Evolutionary conservation across 1,140 invertebrate species (phyloP), one percentile per base, ranked within the genome.

Genomic region (Plectrocnemia conspersa): DNA sequence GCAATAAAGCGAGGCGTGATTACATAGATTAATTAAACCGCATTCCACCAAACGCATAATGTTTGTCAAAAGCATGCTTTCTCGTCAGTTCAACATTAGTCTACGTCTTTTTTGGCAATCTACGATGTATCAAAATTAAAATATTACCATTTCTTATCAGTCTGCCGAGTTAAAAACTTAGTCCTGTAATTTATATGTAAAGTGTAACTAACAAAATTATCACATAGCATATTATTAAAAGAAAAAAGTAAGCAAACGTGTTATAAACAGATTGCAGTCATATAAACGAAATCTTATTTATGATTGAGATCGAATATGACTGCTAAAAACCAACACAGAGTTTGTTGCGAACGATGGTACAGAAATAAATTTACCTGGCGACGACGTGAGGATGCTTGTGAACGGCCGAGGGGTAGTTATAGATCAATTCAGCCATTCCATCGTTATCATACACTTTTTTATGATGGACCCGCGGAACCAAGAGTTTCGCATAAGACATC

Each of bases 401-500:
- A 24, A 64, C 58, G 66, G 66, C 63, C 65, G 71, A 44, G 66
- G 67, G 65, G 45, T 63, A 38, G 50, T 58, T 58, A 25, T 47
- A 32, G 13, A 46, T 55, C n/a, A 73, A 22, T 46, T 82, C 79
- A 63, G 70, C 24, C 29, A 42, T 71, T n/a, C 74, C 69, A 52
- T 81, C 80, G 55, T 73, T 75, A 55, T 81, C 77, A 62, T 71
- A 73, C 67, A 74, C 71, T 65, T 68, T 74, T 52, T 67, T 76
- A 55, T 75, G 71, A 57, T 76, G 80, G 22, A 84, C 77, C 64
- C 80, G 77, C 21, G 89, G 88, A 62, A 88, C 82, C 54, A 95
- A 73, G 41, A 93, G 72, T 66, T 88, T 84, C 40, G 87, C 86
- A 72, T 93, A 94, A 19, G 91, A 93, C 61, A 93, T 85, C 71